Percentiles rank a stretch among this genome's conserved stretches.
phyloP scores from a whole-genome alignment of 2,888 invertebrate species.

The Papilio demoleus region DNA sequence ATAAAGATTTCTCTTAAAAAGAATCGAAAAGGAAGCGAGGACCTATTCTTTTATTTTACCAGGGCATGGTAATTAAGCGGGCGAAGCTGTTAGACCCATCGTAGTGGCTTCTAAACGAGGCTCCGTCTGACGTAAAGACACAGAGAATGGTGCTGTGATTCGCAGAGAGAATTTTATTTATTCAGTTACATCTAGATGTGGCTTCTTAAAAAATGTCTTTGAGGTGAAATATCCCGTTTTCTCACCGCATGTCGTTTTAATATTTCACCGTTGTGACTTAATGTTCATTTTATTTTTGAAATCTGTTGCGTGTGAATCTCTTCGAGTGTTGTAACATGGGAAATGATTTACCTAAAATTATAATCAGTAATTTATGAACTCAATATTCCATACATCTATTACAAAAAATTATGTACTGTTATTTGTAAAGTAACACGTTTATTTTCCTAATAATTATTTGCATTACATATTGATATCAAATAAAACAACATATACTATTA shows the following conservation, averaged over 20 bases:
- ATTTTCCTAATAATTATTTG: neutral
- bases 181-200: constrained; percentile 42
- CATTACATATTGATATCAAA: neutral
- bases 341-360: no score
- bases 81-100: constrained; percentile 59
- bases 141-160: constrained; percentile 55
- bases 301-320: neutral
- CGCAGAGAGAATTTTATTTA: constrained; percentile 46
- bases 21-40: constrained; percentile 58
- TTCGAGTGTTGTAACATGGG: no score
- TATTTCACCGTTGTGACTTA: constrained; percentile 7
- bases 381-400: no score
- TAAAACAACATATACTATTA: neutral
- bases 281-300: neutral
- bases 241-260: constrained; percentile 30
- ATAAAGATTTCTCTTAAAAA: constrained; percentile 52
- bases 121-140: constrained; percentile 60
- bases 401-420: no score
- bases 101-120: constrained; percentile 60
- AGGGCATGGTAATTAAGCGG: constrained; percentile 72
- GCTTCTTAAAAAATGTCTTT: constrained; percentile 49
- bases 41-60: constrained; percentile 63
- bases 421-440: no score
- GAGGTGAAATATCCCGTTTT: constrained; percentile 42
- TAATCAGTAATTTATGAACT: neutral